phyloP scores from a whole-genome alignment of 2,797 vertebrate species.

The Etheostoma nigrum region DNA sequence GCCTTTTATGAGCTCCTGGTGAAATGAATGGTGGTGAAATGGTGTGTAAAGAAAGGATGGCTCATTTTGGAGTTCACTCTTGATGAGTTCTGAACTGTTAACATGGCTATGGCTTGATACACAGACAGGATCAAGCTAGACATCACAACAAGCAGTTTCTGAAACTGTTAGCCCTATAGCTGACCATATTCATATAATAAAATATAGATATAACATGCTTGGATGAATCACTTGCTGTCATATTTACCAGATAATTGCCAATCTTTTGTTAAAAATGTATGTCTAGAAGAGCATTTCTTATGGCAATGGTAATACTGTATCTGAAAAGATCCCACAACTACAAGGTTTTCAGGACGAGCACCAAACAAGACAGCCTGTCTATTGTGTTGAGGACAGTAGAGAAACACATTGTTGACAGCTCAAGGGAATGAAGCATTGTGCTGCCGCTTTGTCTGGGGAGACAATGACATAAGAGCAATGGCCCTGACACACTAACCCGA shows the following conservation, averaged over 20 bases:
- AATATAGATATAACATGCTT: conserved; percentile 7
- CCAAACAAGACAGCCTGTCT: conserved; percentile 61
- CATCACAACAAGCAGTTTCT: not conserved
- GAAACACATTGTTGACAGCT: conserved; percentile 68
- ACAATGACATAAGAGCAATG: conserved; percentile 57
- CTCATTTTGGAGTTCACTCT: conserved; percentile 11
- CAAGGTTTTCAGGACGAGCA: conserved; percentile 54
- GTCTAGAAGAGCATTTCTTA: conserved; percentile 21
- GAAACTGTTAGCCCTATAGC: not conserved
- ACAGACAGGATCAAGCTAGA: not conserved
- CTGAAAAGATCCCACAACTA: conserved; percentile 39
- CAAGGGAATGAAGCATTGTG: conserved; percentile 68
- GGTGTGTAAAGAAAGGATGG: conserved; percentile 12
- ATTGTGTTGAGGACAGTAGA: conserved; percentile 63
- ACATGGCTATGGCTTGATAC: conserved; percentile 3
- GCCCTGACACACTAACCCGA: too few relatives aligned
- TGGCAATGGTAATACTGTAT: conserved; percentile 20
- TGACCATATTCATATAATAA: not conserved
- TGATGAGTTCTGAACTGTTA: conserved; percentile 1
- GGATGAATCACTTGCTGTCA: not conserved
- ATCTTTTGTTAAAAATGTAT: conserved; percentile 10
- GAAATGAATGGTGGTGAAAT: conserved; percentile 6
- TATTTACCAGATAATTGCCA: conserved; percentile 18
- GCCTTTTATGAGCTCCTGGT: conserved; percentile 5
- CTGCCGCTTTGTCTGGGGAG: conserved; percentile 58